These are phyloP conservation scores for Hemistola chrysoprasaria DNA, from an alignment of 2,888 invertebrate genomes.

Conservation along the genomic window DNA sequence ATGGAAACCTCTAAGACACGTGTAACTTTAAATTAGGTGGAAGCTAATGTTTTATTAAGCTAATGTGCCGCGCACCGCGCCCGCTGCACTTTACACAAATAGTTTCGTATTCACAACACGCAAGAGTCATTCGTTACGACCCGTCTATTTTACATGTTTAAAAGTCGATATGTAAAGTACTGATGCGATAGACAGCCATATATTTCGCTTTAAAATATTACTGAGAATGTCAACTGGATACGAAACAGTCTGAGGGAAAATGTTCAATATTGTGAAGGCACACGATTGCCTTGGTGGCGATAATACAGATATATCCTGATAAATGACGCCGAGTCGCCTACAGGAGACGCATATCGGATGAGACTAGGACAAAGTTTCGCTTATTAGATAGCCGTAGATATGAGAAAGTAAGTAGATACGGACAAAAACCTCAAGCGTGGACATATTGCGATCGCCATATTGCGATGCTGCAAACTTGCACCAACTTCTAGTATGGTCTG, in stretches of 20 bases:
- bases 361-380: constrained; percentile 70
- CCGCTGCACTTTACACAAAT: constrained; percentile 29
- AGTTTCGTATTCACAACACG: constrained; percentile 51
- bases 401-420: constrained; percentile 70
- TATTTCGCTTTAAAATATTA: constrained; percentile 26
- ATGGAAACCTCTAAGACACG: constrained; percentile 18
- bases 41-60: constrained; percentile 42
- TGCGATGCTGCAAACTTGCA: constrained; percentile 71
- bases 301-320: constrained; percentile 42
- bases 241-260: constrained; percentile 17
- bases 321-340: constrained; percentile 59
- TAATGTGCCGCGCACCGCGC: constrained; percentile 32
- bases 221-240: constrained; percentile 20
- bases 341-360: constrained; percentile 74
- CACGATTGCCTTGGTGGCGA: constrained; percentile 27
- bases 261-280: constrained; percentile 26
- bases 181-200: constrained; percentile 24
- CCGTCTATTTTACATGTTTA: constrained; percentile 44
- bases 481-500: constrained; percentile 56
- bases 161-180: constrained; percentile 36
- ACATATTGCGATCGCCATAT: constrained; percentile 74
- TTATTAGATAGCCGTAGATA: constrained; percentile 77
- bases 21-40: constrained; percentile 32
- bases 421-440: constrained; percentile 69
- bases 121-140: constrained; percentile 45